These are phyloP conservation scores for Cataglyphis albicans DNA, from an alignment of 2,888 invertebrate species.

Conservation along the genomic window DNA sequence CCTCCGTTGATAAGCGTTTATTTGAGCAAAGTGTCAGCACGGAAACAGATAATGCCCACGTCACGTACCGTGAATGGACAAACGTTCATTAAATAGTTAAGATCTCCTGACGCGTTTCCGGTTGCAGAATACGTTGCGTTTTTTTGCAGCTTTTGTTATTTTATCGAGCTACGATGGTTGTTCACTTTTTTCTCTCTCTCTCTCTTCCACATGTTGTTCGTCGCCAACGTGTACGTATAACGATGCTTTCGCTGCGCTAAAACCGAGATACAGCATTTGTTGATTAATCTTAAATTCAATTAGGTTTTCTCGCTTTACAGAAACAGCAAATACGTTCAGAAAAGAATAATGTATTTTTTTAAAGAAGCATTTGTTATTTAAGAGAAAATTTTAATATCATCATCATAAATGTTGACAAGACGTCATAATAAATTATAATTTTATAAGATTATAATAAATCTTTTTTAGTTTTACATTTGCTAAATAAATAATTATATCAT, in stretches of 20 bases:
- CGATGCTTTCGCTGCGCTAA: not conserved
- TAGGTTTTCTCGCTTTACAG: not conserved
- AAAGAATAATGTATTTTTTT: not conserved
- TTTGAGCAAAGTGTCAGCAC: constrained; percentile 37
- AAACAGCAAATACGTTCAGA: not conserved
- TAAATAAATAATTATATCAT: not conserved
- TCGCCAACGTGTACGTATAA: constrained; percentile 20
- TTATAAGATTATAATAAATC: not conserved
- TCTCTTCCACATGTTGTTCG: not conserved
- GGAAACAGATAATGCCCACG: constrained; percentile 58
- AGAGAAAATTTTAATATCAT: not conserved
- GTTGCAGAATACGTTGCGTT: constrained; percentile 52
- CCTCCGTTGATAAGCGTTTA: constrained; percentile 46
- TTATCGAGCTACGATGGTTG: constrained; percentile 30
- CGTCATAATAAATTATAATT: not conserved
- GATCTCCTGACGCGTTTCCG: constrained; percentile 72
- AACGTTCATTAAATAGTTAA: constrained; percentile 75
- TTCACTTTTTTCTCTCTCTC: constrained; percentile 25
- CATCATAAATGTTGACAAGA: not conserved
- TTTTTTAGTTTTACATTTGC: not conserved
- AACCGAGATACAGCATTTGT: not conserved
- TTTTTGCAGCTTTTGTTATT: constrained; percentile 56
- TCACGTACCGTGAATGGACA: constrained; percentile 70
- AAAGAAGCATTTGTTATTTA: not conserved
- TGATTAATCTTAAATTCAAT: constrained; percentile 1